Conservation (phyloP, 2,888 invertebrate species). For the Cremastinae sp. region DNA sequence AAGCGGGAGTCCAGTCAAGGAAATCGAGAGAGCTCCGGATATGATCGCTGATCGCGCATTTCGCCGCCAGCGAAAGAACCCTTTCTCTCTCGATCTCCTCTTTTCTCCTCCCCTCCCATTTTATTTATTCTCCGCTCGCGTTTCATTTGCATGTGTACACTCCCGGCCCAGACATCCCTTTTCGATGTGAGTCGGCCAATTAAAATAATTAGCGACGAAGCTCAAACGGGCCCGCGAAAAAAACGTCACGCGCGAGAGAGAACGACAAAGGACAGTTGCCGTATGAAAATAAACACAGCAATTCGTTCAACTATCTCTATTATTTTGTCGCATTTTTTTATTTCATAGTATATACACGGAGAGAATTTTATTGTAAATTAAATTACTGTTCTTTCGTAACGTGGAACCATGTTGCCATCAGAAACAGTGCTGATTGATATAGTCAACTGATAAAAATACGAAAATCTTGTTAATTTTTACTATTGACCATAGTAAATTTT, state of each 20-base stretch:
- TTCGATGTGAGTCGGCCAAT: constrained; percentile 80
- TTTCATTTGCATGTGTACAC: constrained; percentile 12
- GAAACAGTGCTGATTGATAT: no score
- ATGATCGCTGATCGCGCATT: constrained; percentile 62
- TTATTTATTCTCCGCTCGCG: constrained; percentile 14
- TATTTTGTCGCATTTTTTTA: no score
- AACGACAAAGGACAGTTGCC: constrained; percentile 25
- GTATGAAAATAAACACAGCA: constrained; percentile 41
- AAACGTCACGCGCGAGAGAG: constrained; percentile 11
- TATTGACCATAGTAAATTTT: no score
- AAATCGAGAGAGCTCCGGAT: constrained; percentile 44
- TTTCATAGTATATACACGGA: no score
- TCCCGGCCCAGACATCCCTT: constrained; percentile 72
- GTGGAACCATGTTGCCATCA: no score
- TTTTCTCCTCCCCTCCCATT: constrained; percentile 19
- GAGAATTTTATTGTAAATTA: no score
- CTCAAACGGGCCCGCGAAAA: constrained; percentile 70
- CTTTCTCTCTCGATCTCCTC: constrained; percentile 16
- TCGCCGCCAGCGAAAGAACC: constrained; percentile 58
- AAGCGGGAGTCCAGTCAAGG: constrained; percentile 24
- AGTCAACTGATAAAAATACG: no score
- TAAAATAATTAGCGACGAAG: constrained; percentile 81
- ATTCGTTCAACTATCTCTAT: no score
- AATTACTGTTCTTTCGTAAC: no score
- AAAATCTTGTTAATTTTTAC: no score